A percentile compares a stretch with the other conserved stretches of the same genome.
Conservation (phyloP, 2,113 vertebrate genomes). For the Anser brachyrhynchus region DNA sequence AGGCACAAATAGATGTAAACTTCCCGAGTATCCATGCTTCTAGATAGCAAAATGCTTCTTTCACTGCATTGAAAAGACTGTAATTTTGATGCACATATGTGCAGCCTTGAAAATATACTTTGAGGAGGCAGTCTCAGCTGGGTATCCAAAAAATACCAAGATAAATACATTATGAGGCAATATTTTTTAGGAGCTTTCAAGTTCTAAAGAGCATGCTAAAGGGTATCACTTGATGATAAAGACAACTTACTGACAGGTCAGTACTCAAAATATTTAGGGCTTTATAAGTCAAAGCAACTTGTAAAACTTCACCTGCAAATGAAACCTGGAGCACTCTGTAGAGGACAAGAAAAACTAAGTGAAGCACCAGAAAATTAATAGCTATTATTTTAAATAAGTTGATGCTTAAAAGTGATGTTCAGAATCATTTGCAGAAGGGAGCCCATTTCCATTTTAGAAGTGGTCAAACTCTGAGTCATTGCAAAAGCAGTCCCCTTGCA, state of each 20-base stretch:
- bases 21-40: background rate
- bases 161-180: background rate
- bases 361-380: background rate
- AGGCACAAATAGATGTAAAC: background rate
- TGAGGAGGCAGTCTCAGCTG: background rate
- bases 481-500: background rate
- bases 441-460: background rate
- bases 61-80: background rate
- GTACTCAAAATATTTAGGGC: background rate
- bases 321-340: background rate
- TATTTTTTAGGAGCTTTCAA: background rate
- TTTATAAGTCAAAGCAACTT: background rate
- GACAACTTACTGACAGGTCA: background rate
- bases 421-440: background rate
- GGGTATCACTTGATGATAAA: background rate
- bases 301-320: background rate
- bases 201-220: background rate
- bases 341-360: background rate
- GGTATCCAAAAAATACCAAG: background rate
- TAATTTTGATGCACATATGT: background rate
- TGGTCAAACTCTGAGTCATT: background rate
- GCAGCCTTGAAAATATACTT: background rate
- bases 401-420: background rate
- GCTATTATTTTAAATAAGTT: background rate
- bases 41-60: background rate